Evolutionary conservation across 2,888 invertebrate genomes (phyloP).

Genomic region (Adelognathus sp.): DNA sequence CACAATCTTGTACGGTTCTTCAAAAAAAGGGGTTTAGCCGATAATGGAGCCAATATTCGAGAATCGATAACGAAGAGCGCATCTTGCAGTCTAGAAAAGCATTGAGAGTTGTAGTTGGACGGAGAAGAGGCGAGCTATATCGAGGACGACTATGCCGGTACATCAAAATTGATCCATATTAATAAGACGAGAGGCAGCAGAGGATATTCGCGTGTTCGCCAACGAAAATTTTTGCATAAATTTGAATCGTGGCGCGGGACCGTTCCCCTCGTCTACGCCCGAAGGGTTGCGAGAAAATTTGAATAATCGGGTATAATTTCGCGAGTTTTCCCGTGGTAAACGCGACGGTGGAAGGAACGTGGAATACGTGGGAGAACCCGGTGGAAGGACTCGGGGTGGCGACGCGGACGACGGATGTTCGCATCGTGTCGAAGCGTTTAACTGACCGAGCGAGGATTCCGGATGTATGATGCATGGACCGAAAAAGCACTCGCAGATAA

Average conservation of each 20-base stretch:
- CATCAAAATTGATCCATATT: conserved; percentile 76
- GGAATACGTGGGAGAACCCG: conserved; percentile 23
- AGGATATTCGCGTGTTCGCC: conserved; percentile 68
- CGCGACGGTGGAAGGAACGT: conserved; percentile 36
- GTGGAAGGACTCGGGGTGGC: not conserved
- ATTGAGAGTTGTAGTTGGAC: not conserved
- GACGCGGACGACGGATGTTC: conserved; percentile 20
- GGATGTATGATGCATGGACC: conserved; percentile 25
- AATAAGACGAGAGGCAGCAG: conserved; percentile 71
- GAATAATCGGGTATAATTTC: conserved; percentile 77
- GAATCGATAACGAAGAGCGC: conserved; percentile 2
- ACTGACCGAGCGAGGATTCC: conserved; percentile 9
- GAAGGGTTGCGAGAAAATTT: conserved; percentile 74
- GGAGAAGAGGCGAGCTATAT: conserved; percentile 29
- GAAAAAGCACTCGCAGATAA: too few relatives aligned
- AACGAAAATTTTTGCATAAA: conserved; percentile 76
- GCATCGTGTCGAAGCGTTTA: conserved; percentile 42
- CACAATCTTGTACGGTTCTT: too few relatives aligned
- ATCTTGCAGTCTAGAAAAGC: conserved; percentile 3
- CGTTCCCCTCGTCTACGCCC: conserved; percentile 63
- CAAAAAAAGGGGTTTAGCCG: not conserved
- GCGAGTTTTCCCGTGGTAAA: conserved; percentile 72
- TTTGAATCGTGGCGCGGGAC: conserved; percentile 70
- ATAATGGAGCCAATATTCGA: not conserved
- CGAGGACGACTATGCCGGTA: conserved; percentile 6